Evolutionary conservation across 2,888 invertebrate species (phyloP), one percentile per base, ranked within the genome.

Genomic region (Leucoma salicis): DNA sequence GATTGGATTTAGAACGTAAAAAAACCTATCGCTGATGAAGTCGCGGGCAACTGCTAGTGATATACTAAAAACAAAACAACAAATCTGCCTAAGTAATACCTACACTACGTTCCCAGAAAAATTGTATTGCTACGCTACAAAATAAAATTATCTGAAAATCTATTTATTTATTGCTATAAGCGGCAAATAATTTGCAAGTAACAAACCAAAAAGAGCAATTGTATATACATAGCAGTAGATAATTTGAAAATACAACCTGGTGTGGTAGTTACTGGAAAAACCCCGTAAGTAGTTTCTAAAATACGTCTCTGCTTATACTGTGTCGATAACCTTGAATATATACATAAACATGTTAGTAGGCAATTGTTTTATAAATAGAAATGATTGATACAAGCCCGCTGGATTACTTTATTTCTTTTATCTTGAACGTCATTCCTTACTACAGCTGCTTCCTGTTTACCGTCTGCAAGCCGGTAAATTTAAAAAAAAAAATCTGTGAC

Each of bases 151-250:
- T n/a, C n/a, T n/a, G n/a, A n/a, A n/a, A n/a, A n/a, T n/a, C n/a
- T n/a, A n/a, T n/a, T n/a, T n/a, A n/a, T n/a, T n/a, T n/a, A n/a
- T n/a, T n/a, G n/a, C n/a, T n/a, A 3, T 27, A 27, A 18, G 4
- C 27, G n/a, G 10, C n/a, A 27, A 27, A 11, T 27, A 27, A 27
- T 27, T n/a, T 27, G n/a, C 27, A 27, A 1, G 11, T 27, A 21
- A n/a, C 8, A 27, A 27, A 27, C 8, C 4, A 14, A 29, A 13
- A 2, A 16, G 3, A 31, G 14, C 14, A 7, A 29, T 15, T 31
- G n/a, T n/a, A 31, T 31, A 2, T 31, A 31, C 31, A 31, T 13
- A 31, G 31, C 31, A n/a, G 16, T 16, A 31, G 21, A 21, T 21
- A 16, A n/a, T 3, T 21, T 14, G 2, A n/a, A 13, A 2, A 31